Evolutionary conservation across 2,797 vertebrate species (phyloP).

Genomic region (Peromyscus nudipes): DNA sequence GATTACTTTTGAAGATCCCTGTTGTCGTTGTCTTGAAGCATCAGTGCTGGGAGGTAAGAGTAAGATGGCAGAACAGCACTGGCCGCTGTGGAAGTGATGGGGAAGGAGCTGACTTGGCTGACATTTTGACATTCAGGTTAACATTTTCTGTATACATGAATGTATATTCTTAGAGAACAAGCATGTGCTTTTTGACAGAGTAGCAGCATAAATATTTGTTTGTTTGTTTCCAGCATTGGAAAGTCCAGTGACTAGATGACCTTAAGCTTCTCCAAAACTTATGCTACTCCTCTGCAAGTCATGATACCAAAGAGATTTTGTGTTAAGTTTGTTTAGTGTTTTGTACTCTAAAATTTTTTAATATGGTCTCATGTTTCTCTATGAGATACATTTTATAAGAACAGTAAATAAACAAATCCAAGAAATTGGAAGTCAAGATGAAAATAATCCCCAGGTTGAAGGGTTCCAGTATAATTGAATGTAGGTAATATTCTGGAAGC

Average conservation of each 20-base stretch:
- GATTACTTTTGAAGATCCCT: not conserved
- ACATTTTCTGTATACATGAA: not conserved
- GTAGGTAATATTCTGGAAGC: not conserved
- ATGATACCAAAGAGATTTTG: not conserved
- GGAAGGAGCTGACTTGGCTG: not conserved
- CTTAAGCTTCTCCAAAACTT: not conserved
- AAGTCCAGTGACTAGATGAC: not conserved
- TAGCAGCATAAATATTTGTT: not conserved
- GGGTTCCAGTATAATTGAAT: too few species aligned
- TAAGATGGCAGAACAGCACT: fast-evolving
- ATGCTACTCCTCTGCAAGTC: not conserved
- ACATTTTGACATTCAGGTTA: not conserved
- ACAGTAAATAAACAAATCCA: not conserved
- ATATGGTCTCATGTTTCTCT: not conserved
- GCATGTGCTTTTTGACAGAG: not conserved
- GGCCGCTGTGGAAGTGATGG: not conserved
- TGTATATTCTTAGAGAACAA: not conserved
- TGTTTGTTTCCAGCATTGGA: too few species aligned
- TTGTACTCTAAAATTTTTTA: not conserved
- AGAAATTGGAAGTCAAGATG: not conserved
- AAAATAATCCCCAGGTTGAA: not conserved
- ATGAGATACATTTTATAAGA: not conserved
- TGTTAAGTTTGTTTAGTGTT: not conserved
- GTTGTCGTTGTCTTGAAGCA: not conserved
- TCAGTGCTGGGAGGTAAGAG: not conserved